These are phyloP conservation scores for Tringa solitaria DNA, from an alignment of 2,113 vertebrate genomes.

Conservation along the genomic window DNA sequence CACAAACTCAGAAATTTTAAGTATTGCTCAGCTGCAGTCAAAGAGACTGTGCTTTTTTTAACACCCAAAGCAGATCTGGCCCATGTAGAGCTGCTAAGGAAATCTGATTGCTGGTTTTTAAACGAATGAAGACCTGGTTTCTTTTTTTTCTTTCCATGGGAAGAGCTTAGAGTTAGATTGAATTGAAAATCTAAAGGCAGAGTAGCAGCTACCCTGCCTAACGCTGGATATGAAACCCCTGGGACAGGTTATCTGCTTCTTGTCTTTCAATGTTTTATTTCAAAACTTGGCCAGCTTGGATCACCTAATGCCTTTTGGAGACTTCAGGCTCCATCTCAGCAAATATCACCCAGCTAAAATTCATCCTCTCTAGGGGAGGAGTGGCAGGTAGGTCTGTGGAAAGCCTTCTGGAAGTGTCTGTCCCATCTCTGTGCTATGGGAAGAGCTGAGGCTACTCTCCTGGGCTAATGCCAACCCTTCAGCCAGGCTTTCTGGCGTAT, in stretches of 20 bases:
- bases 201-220: not conserved
- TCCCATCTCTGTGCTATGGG: not conserved
- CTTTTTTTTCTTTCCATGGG: not conserved
- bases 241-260: not conserved
- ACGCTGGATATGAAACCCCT: not conserved
- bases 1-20: not conserved
- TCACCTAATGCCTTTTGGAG: not conserved
- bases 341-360: not conserved
- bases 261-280: not conserved
- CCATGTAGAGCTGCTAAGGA: not conserved
- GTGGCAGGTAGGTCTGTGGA: not conserved
- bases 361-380: not conserved
- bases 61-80: not conserved
- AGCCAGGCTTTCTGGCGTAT: fast-evolving
- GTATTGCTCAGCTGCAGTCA: not conserved
- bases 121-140: not conserved
- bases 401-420: not conserved
- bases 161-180: not conserved
- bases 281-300: not conserved
- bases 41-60: fast-evolving
- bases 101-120: not conserved
- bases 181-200: not conserved
- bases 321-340: not conserved
- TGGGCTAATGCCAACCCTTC: not conserved
- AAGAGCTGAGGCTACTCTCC: not conserved